Evolutionary conservation across 1,140 invertebrate genomes (phyloP).

Genomic region (Macrosteles quadrilineatus): DNA sequence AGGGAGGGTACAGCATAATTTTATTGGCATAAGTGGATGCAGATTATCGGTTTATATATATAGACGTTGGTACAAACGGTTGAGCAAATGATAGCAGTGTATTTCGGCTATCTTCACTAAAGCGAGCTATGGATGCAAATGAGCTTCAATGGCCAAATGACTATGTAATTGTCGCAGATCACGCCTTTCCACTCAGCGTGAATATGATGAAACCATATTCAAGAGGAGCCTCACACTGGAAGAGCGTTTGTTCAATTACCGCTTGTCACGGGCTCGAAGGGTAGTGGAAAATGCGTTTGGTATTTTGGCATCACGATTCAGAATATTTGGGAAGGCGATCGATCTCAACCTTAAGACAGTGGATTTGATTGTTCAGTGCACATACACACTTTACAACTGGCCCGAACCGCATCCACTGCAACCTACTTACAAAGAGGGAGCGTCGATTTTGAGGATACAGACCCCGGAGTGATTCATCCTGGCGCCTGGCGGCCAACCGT

Average conservation of each 20-base stretch:
- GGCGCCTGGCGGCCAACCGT: not conserved
- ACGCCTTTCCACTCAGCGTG: slow-evolving; percentile 49
- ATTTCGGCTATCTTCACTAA: slow-evolving; percentile 41
- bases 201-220: slow-evolving; percentile 50
- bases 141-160: slow-evolving; percentile 31
- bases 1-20: slow-evolving; percentile 49
- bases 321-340: slow-evolving; percentile 49
- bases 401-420: slow-evolving; percentile 8
- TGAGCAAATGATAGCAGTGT: slow-evolving; percentile 48
- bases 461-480: not conserved
- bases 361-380: slow-evolving; percentile 33
- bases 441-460: slow-evolving; percentile 6
- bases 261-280: slow-evolving; percentile 41
- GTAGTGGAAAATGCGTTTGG: slow-evolving; percentile 53
- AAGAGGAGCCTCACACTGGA: slow-evolving; percentile 34
- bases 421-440: slow-evolving; percentile 20
- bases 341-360: slow-evolving; percentile 42
- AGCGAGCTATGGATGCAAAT: slow-evolving; percentile 39
- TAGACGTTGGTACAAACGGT: slow-evolving; percentile 50
- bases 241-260: slow-evolving; percentile 49
- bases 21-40: slow-evolving; percentile 51
- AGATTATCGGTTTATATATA: slow-evolving; percentile 50
- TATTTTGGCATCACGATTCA: slow-evolving; percentile 50
- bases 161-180: slow-evolving; percentile 50
- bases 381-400: slow-evolving; percentile 38